Base-by-base conservation (phyloP, 2,888 invertebrate species). In the Hirtodrosophila confusa region DNA sequence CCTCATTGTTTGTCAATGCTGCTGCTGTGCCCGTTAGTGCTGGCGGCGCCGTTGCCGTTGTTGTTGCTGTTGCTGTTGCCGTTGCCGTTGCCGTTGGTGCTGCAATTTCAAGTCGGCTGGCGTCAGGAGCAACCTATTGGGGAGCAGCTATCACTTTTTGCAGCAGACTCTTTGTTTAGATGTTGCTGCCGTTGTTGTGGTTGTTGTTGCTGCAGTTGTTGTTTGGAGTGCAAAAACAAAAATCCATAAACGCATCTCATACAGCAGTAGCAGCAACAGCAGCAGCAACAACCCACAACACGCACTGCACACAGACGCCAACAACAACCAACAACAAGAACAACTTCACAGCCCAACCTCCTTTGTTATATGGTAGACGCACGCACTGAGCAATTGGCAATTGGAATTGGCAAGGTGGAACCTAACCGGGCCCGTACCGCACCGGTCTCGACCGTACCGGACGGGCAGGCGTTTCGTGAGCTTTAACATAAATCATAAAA, bases 401-500 rank as follows among this genome's bases (percentile, higher is more conserved):
- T 66, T 66, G 76, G 55, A 75, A 71, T 72, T 64, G 60, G 57
- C 39, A 57, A 63, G 60, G 56, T 69, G 69, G 43, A 12, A 51
- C 39, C 53, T 9, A n/a, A 37, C 27, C 24, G 8, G 9, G 10
- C 4, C 9, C 41, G 49, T 24, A 9, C 40, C 12, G 24, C 27
- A 37, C 37, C 12, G 40, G 23, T 29, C 35, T 17, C 24, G 31
- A 40, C 24, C 37, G 31, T 35, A 39, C 36, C 40, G 24, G 50
- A 10, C 44, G 51, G 37, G 49, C 65, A 79, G 83, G 86, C 75
- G 71, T 79, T 79, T 76, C 83, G 83, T 88, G 86, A 82, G 86
- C 85, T 79, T 86, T 80, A 82, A 88, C 89, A 90, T 91, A 91
- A 90, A 91, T 91, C 90, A 91, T 90, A 91, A 91, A 90, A 90